Conservation (phyloP, 2,797 vertebrate species). For the Chloroceryle inda region DNA sequence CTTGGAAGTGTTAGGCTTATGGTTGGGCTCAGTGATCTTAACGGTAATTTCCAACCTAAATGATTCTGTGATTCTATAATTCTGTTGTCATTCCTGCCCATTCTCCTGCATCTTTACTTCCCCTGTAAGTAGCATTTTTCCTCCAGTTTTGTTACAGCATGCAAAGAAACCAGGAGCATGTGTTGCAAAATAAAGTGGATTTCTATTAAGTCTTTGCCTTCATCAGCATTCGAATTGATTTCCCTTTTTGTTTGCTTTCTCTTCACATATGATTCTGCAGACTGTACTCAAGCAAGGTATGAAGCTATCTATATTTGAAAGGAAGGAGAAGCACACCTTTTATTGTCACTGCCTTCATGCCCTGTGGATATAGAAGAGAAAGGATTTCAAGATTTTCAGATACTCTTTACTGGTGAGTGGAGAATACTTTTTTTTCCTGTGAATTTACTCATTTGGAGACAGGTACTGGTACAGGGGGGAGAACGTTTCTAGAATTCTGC, state of each 20-base stretch:
- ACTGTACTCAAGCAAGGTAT: not conserved
- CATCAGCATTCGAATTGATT: not conserved
- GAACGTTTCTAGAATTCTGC: not conserved
- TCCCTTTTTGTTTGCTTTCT: not conserved
- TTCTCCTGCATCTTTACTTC: not conserved
- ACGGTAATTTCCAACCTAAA: not conserved
- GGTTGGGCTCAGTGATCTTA: not conserved
- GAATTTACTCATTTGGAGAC: not conserved
- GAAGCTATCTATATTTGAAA: not conserved
- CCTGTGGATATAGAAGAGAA: not conserved
- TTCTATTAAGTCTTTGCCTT: not conserved
- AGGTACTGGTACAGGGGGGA: not conserved
- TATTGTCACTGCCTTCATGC: not conserved
- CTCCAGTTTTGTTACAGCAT: not conserved
- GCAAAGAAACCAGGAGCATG: not conserved
- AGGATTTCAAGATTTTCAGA: not conserved
- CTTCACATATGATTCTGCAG: not conserved
- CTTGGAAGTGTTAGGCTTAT: too few relatives aligned
- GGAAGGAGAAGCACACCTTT: not conserved
- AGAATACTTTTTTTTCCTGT: not conserved
- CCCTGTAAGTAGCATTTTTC: not conserved
- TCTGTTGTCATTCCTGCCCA: not conserved
- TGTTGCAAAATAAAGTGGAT: not conserved
- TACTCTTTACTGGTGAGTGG: not conserved
- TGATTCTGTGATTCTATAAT: not conserved